Evolutionary conservation across 1,140 invertebrate genomes (phyloP), one percentile per base, ranked within the genome.

Genomic region (Bombus consobrinus): DNA sequence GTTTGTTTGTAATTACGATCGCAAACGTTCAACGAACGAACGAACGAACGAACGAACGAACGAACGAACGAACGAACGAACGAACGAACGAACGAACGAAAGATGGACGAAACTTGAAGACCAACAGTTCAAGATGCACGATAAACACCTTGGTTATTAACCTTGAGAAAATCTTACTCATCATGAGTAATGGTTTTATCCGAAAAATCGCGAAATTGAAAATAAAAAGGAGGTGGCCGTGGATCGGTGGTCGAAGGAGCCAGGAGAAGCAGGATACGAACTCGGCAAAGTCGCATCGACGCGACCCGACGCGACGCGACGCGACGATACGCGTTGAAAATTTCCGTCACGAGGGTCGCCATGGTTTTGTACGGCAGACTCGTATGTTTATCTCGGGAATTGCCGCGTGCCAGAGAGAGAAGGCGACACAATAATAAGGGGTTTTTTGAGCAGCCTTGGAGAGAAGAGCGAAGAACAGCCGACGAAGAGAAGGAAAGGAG

Each of bases 391-490:
- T 77, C 43, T 43, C 32, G 34, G 28, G 32, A 41, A 64, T 68
- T 53, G 34, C 28, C 43, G 25, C 1, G n/a, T 4, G 39, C 3
- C 10, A 5, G 74, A 78, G 64, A 66, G 43, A 43, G 76, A 69
- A 13, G 18, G 53, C 18, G 37, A 22, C 28, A 28, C 39, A 73
- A 86, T 82, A 78, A 41, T 88, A 86, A 77, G 18, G 18, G 47
- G 39, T 39, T 83, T 53, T 88, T 91, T 87, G 83, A 79, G 79
- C 69, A 88, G 66, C 73, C 71, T 32, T 82, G 37, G 18, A 15
- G 59, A 25, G 59, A 47, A 53, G 64, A 62, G 71, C 64, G 71
- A 22, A 25, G 64, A 32, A 39, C 64, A 39, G 37, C 10, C 32
- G 66, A 81, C 37, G 32, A 79, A 1, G 64, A 3, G 32, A 34